Conservation (phyloP, 2,113 vertebrate genomes). For the Nettapus auritus region DNA sequence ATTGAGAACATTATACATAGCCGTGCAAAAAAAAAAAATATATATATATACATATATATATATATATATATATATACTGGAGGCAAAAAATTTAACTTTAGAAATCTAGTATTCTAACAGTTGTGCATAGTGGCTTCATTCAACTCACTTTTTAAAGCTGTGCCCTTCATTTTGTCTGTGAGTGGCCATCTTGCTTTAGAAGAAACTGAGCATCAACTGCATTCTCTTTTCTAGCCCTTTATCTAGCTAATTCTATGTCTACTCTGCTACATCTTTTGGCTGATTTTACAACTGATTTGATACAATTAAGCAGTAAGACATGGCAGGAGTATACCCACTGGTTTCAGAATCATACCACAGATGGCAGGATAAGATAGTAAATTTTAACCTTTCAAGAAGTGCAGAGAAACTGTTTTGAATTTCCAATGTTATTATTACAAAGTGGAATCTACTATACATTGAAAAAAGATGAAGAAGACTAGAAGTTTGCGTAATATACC, state of each 20-base stretch:
- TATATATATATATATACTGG: background rate
- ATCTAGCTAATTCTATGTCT: background rate
- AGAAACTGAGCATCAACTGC: background rate
- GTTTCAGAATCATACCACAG: background rate
- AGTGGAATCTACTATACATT: background rate
- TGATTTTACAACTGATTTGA: background rate
- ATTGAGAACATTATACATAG: background rate
- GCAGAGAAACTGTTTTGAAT: background rate
- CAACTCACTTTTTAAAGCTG: background rate
- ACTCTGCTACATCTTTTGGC: background rate
- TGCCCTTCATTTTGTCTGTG: background rate
- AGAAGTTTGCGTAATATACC: background rate
- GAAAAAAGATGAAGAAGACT: background rate
- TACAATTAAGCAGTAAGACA: background rate
- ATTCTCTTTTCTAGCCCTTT: background rate
- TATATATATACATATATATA: background rate
- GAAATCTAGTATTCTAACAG: background rate
- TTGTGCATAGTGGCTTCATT: background rate
- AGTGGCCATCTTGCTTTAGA: background rate
- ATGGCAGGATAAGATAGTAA: background rate
- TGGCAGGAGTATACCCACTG: background rate
- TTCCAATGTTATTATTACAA: background rate
- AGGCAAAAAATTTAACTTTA: background rate
- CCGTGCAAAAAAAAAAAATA: background rate
- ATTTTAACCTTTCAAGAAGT: conserved; percentile 6